phyloP scores from a whole-genome alignment of 2,113 vertebrate species.

The Suricata suricatta region DNA sequence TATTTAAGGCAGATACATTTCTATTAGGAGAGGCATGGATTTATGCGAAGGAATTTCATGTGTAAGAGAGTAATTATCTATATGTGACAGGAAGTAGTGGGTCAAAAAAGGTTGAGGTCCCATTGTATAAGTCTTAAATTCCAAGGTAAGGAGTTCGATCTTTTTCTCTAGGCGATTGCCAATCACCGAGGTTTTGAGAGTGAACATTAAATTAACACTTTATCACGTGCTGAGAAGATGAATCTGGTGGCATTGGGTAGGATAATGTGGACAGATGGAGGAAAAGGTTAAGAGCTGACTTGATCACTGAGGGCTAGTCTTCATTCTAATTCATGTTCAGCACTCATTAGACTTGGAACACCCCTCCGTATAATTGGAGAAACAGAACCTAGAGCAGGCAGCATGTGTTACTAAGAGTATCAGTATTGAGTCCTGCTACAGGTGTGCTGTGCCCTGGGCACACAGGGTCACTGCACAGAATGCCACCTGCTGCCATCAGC shows the following conservation, averaged over 20 bases:
- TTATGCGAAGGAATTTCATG: not conserved
- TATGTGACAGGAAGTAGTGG: not conserved
- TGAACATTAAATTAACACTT: not conserved
- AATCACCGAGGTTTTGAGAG: not conserved
- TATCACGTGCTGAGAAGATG: not conserved
- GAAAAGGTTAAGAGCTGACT: not conserved
- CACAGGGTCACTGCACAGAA: not conserved
- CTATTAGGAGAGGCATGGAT: not conserved
- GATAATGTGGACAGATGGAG: not conserved
- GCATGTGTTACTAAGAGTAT: not conserved
- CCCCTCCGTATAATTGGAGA: not conserved
- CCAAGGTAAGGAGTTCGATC: not conserved
- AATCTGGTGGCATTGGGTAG: not conserved
- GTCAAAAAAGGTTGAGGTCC: not conserved
- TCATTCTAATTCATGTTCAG: not conserved
- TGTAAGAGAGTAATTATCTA: not conserved
- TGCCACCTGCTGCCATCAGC: not conserved
- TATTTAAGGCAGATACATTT: not conserved
- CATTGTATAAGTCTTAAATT: not conserved
- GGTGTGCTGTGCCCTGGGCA: not conserved
- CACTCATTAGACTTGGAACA: not conserved
- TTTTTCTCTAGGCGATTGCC: not conserved
- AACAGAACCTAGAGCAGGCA: not conserved
- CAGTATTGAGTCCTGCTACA: too few species aligned
- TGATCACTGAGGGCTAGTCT: not conserved